These are phyloP conservation scores for Cataglyphis rosenhaueri DNA, from an alignment of 2,888 invertebrate genomes.

Conservation along the genomic window DNA sequence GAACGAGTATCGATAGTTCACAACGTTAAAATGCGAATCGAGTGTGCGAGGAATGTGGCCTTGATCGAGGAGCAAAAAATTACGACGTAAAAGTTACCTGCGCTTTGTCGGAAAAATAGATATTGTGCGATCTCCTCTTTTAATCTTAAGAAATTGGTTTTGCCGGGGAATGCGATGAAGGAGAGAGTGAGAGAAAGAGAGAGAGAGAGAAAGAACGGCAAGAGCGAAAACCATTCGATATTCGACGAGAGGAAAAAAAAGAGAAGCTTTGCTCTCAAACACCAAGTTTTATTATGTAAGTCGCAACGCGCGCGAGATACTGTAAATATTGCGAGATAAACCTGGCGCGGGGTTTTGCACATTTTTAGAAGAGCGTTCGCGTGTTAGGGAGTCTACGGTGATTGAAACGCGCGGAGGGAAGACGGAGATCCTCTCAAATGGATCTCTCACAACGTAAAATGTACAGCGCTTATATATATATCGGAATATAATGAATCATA, in stretches of 20 bases:
- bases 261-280: constrained; percentile 55
- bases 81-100: constrained; percentile 7
- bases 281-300: constrained; percentile 70
- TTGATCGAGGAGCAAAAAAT: constrained; percentile 47
- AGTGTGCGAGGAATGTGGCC: constrained; percentile 38
- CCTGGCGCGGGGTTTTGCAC: constrained; percentile 66
- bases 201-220: background rate
- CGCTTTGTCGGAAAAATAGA: constrained; percentile 33
- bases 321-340: constrained; percentile 69
- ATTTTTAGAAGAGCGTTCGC: constrained; percentile 67
- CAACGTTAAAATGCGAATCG: constrained; percentile 19
- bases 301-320: constrained; percentile 58
- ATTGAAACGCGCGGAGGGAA: constrained; percentile 18
- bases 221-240: background rate
- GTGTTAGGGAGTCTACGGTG: constrained; percentile 44
- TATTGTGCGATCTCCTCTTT: constrained; percentile 33
- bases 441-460: constrained; percentile 13
- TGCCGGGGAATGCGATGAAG: background rate
- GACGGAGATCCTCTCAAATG: background rate
- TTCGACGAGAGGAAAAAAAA: background rate
- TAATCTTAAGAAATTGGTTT: constrained; percentile 33
- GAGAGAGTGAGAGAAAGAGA: background rate
- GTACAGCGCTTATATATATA: constrained; percentile 37
- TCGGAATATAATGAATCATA: background rate
- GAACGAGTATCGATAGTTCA: background rate